phyloP scores from a whole-genome alignment of 2,797 vertebrate species.

The Phalanger gymnotis region DNA sequence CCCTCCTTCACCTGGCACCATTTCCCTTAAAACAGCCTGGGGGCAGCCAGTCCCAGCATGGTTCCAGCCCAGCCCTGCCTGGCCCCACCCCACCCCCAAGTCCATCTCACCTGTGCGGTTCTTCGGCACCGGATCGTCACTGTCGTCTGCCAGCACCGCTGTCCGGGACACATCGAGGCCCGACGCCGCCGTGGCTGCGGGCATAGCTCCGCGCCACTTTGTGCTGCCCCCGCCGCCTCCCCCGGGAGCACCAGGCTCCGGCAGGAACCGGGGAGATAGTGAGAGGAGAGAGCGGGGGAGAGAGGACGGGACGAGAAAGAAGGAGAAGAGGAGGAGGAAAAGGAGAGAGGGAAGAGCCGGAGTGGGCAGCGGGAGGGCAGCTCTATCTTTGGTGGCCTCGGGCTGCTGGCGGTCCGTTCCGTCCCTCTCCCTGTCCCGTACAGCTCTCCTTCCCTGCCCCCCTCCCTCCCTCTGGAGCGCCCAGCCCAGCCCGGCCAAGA shows the following conservation, averaged over 20 bases:
- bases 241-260: neutral
- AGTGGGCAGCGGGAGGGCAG: too few relatives aligned
- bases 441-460: neutral
- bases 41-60: neutral
- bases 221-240: neutral
- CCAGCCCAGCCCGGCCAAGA: neutral
- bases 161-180: conserved; percentile 20
- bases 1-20: neutral
- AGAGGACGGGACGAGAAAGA: neutral
- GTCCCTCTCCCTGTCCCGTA: neutral
- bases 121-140: conserved; percentile 29
- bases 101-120: conserved; percentile 85
- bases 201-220: conserved; percentile 29
- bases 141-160: neutral
- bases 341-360: neutral
- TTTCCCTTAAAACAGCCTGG: neutral
- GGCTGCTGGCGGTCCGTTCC: conserved; percentile 17
- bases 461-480: neutral
- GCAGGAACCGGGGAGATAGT: neutral
- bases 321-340: neutral
- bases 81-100: neutral
- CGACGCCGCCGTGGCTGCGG: neutral
- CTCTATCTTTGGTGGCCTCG: neutral
- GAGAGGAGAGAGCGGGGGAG: neutral
- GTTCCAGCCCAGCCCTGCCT: rapidly evolving